Evolutionary conservation across 2,888 invertebrate genomes (phyloP), one percentile per base, ranked within the genome.

Genomic region (Nowickia ferox): DNA sequence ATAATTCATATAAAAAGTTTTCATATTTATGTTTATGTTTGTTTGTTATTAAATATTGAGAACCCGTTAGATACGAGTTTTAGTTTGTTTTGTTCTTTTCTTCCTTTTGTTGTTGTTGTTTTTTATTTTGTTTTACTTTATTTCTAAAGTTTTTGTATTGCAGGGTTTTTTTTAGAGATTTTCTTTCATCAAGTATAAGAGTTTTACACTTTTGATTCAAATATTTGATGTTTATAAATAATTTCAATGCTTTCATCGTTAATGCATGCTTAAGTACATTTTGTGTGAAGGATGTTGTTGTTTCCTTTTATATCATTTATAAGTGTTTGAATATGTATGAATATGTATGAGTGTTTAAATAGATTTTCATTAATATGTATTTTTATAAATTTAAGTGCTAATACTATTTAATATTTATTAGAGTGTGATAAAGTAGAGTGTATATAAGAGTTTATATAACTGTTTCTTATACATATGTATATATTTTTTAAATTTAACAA

Each of bases 371-470:
- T 65, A 65, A 22, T 46, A 46, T 30, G n/a, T 46, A 15, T 30
- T 48, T 42, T 30, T 63, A 17, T 38, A 17, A n/a, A 59, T 30
- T 59, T 59, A 46, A 15, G 11, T 46, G 46, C n/a, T 59, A 5
- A 30, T 4, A 17, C 19, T 11, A 9, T 57, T 38, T 30, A 57
- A 38, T 57, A 38, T 57, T 57, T 57, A 38, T 61, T 42, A 11
- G 19, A 30, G 30, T 51, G 17, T 66, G 17, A 19, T 69, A 40
- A 13, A 40, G 51, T 71, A 11, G 22, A 6, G 42, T 55, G 44
- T 51, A n/a, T 71, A 71, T 71, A 71, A 55, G 55, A 55, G 55
- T 69, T 66, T n/a, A 53, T 1, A 55, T 42, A 30, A 17, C 9
- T 6, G 15, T 57, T 30, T 57, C 2, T 30, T 22, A 48, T 48